A percentile compares a stretch with the other conserved stretches of the same genome.
These are phyloP conservation scores for Odocoileus hemionus DNA, from an alignment of 2,113 vertebrate species.

Conservation along the genomic window DNA sequence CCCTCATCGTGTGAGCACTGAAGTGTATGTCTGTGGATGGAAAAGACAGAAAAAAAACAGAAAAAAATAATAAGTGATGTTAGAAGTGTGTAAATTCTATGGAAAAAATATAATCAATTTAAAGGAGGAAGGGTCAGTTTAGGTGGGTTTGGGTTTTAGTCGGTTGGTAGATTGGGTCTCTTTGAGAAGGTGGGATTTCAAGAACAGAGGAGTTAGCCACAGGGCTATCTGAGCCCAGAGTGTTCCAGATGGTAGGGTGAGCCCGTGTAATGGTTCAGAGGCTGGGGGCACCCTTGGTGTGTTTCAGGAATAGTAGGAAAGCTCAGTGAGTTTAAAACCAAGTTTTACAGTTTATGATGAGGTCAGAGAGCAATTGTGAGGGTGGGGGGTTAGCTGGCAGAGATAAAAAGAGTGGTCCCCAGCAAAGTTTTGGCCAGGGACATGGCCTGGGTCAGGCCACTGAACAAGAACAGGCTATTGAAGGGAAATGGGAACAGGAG, in stretches of 20 bases:
- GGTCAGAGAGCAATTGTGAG: neutral
- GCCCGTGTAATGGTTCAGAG: neutral
- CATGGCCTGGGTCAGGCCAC: accelerated
- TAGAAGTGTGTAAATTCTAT: neutral
- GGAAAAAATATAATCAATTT: neutral
- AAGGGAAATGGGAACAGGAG: accelerated
- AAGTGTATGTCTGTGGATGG: neutral
- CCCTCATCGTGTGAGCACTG: accelerated
- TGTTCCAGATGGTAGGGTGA: neutral
- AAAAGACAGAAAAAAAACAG: neutral
- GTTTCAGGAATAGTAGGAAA: neutral
- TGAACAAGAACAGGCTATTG: neutral
- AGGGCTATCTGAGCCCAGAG: neutral
- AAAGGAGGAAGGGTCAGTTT: neutral
- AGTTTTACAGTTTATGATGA: neutral
- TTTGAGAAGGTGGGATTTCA: neutral
- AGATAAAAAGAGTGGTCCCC: neutral
- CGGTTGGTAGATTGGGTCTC: neutral
- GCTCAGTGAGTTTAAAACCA: accelerated
- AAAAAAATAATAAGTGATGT: neutral
- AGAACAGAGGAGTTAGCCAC: neutral
- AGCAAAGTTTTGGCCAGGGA: neutral
- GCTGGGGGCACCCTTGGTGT: neutral
- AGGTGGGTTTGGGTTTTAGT: neutral
- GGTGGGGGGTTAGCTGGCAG: accelerated